These are phyloP conservation scores for Drosophila orena DNA, from an alignment of 1,140 invertebrate species.

Conservation along the genomic window DNA sequence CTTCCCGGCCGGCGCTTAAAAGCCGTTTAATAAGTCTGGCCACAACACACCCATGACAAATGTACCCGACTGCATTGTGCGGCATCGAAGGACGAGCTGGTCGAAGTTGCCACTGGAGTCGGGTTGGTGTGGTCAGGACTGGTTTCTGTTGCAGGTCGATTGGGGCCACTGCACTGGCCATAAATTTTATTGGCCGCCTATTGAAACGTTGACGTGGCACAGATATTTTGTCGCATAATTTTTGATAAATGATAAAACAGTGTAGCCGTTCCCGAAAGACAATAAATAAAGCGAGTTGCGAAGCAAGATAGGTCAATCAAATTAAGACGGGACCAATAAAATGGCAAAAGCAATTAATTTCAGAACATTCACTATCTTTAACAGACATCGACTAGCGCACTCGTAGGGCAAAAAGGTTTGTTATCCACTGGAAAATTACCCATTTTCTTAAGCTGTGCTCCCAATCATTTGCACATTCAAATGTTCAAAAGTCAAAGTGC, in stretches of 20 bases:
- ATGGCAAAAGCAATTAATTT: background rate
- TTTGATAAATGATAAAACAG: slow-evolving; percentile 51
- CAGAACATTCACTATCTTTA: background rate
- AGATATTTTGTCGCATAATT: slow-evolving; percentile 79
- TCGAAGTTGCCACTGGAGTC: slow-evolving; percentile 1
- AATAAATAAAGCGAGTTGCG: background rate
- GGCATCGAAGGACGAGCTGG: slow-evolving; percentile 1
- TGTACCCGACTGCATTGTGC: slow-evolving; percentile 58
- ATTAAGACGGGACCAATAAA: background rate
- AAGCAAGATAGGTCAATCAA: background rate
- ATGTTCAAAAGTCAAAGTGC: background rate
- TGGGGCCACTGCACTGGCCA: slow-evolving; percentile 60
- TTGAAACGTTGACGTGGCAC: slow-evolving; percentile 72
- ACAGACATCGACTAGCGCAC: too few relatives aligned
- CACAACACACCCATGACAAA: slow-evolving; percentile 71
- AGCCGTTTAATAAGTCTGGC: slow-evolving; percentile 75
- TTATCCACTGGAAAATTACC: background rate
- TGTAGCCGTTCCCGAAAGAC: slow-evolving; percentile 1
- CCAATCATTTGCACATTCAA: background rate
- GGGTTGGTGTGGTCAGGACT: slow-evolving; percentile 21
- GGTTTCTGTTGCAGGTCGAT: slow-evolving; percentile 12
- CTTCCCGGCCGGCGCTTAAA: slow-evolving; percentile 61
- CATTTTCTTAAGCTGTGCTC: background rate
- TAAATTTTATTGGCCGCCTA: slow-evolving; percentile 60
- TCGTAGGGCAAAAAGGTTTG: too few relatives aligned